Evolutionary conservation across 2,888 invertebrate species (phyloP).

Genomic region (Pseudococcus longispinus): DNA sequence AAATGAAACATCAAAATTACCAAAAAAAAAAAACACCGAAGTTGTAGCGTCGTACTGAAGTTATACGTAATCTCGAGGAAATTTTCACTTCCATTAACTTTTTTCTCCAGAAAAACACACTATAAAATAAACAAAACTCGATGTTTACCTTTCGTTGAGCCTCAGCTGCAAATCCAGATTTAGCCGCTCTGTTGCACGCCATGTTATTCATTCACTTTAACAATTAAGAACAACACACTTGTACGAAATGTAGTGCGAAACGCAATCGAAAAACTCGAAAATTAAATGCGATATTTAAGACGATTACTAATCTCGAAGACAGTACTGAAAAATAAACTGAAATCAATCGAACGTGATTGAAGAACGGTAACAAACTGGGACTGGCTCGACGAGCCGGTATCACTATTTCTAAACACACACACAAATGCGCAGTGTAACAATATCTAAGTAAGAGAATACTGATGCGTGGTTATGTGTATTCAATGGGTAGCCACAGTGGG

Average conservation of each 20-base stretch:
- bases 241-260: not conserved
- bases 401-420: constrained; percentile 48
- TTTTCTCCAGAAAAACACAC: not conserved
- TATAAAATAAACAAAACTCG: not conserved
- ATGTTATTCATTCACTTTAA: constrained; percentile 64
- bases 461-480: constrained; percentile 44
- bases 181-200: constrained; percentile 84
- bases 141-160: constrained; percentile 88
- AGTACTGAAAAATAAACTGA: constrained; percentile 39
- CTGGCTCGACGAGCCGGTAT: constrained; percentile 52
- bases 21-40: not conserved
- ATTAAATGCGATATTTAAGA: not conserved
- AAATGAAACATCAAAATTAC: not conserved
- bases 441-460: constrained; percentile 34
- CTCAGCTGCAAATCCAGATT: constrained; percentile 95
- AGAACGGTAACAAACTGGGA: constrained; percentile 49
- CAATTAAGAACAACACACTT: not conserved
- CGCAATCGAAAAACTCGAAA: constrained; percentile 11
- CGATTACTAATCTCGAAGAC: constrained; percentile 19
- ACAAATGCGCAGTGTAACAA: constrained; percentile 37
- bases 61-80: not conserved
- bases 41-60: not conserved
- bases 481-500: constrained; percentile 31
- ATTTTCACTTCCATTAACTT: not conserved
- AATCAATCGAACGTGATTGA: constrained; percentile 51